Evolutionary conservation across 1,140 invertebrate species (phyloP).

Genomic region (Potamilus streckersoni): DNA sequence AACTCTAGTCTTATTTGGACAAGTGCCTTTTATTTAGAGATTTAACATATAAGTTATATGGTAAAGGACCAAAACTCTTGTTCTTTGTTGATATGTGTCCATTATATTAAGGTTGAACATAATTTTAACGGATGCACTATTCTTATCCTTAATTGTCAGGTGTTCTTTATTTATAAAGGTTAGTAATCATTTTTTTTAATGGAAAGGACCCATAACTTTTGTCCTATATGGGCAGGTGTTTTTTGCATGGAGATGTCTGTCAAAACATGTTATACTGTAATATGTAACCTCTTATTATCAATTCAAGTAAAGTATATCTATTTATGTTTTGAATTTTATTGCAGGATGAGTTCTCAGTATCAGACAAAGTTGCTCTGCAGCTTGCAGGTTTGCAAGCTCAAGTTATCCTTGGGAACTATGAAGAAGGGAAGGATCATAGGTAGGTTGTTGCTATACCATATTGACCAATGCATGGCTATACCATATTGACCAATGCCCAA

Average conservation of each 20-base stretch:
- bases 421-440: slow-evolving; percentile 71
- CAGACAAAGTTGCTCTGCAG: slow-evolving; percentile 93
- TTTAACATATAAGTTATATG: too few species aligned
- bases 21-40: too few species aligned
- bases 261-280: not conserved
- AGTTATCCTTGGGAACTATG: slow-evolving; percentile 88
- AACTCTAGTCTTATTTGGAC: too few species aligned
- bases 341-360: slow-evolving; percentile 91
- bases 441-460: slow-evolving; percentile 17
- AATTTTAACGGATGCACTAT: too few species aligned
- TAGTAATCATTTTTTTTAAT: too few species aligned
- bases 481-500: too few species aligned
- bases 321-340: slow-evolving; percentile 8
- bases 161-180: too few species aligned
- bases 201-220: not conserved
- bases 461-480: not conserved
- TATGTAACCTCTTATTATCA: not conserved
- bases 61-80: too few species aligned
- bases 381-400: slow-evolving; percentile 94
- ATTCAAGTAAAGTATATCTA: not conserved
- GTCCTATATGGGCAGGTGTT: not conserved
- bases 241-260: not conserved
- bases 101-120: too few species aligned
- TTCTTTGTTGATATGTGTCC: too few species aligned
- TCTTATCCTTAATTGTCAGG: too few species aligned